These are phyloP conservation scores for Platerodrilus igneus DNA, from an alignment of 2,888 invertebrate genomes.

Conservation along the genomic window DNA sequence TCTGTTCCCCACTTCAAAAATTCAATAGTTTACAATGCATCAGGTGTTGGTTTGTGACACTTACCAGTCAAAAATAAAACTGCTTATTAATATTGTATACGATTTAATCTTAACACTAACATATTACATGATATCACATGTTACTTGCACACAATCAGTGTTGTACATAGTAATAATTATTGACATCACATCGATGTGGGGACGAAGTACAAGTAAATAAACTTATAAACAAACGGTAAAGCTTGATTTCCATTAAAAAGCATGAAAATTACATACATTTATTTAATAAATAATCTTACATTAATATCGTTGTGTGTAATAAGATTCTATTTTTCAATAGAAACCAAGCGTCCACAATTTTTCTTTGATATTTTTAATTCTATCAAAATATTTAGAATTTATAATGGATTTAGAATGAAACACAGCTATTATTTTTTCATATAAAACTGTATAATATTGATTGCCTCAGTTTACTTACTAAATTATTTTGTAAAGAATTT, in stretches of 20 bases:
- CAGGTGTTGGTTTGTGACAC: no score
- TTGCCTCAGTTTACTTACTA: constrained; percentile 41
- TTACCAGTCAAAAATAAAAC: no score
- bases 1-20: no score
- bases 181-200: constrained; percentile 49
- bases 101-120: constrained; percentile 51
- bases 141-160: constrained; percentile 51
- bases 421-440: constrained; percentile 44
- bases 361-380: constrained; percentile 48
- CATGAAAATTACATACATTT: constrained; percentile 16
- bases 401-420: constrained; percentile 44
- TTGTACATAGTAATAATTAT: constrained; percentile 50
- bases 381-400: constrained; percentile 46
- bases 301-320: constrained; percentile 29
- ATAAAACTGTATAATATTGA: constrained; percentile 45
- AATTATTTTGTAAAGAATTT: constrained; percentile 38
- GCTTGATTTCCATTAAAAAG: constrained; percentile 29
- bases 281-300: constrained; percentile 23
- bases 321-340: constrained; percentile 25
- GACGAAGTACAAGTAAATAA: constrained; percentile 46
- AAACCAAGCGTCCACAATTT: constrained; percentile 31
- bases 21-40: no score
- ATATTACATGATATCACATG: constrained; percentile 52
- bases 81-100: no score
- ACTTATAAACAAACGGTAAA: constrained; percentile 25